Percentiles rank a stretch among this genome's conserved stretches.
These are phyloP conservation scores for Cervus canadensis DNA, from an alignment of 2,113 vertebrate species.

Conservation along the genomic window DNA sequence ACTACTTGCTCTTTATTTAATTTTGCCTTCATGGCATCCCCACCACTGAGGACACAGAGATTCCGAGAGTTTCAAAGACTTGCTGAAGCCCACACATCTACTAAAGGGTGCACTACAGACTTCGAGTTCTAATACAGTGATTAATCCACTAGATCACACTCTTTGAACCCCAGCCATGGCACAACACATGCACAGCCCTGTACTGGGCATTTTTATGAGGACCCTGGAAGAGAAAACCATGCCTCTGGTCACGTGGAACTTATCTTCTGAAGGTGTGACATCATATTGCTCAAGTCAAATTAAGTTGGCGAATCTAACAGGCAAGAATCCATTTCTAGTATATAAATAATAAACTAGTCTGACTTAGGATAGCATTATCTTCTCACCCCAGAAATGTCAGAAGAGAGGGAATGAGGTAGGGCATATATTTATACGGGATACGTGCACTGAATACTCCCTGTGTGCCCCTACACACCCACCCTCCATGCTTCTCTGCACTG, in stretches of 20 bases:
- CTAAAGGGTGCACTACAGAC: not conserved
- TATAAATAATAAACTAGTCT: not conserved
- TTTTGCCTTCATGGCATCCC: not conserved
- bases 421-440: not conserved
- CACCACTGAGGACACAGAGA: not conserved
- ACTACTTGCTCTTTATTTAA: not conserved
- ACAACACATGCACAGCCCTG: rapidly evolving
- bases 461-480: too few relatives aligned
- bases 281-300: not conserved
- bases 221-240: not conserved
- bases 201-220: not conserved
- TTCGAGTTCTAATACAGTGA: not conserved
- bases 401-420: not conserved
- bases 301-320: not conserved
- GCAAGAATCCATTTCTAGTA: not conserved
- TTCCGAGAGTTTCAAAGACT: not conserved
- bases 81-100: not conserved
- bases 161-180: not conserved
- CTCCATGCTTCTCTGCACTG: not conserved
- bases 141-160: too few relatives aligned
- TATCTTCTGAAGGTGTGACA: not conserved
- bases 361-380: not conserved
- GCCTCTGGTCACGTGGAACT: not conserved
- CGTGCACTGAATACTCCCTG: not conserved
- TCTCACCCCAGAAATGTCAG: not conserved